Conservation (phyloP, 2,113 vertebrate genomes). For the Podarcis cretensis region DNA sequence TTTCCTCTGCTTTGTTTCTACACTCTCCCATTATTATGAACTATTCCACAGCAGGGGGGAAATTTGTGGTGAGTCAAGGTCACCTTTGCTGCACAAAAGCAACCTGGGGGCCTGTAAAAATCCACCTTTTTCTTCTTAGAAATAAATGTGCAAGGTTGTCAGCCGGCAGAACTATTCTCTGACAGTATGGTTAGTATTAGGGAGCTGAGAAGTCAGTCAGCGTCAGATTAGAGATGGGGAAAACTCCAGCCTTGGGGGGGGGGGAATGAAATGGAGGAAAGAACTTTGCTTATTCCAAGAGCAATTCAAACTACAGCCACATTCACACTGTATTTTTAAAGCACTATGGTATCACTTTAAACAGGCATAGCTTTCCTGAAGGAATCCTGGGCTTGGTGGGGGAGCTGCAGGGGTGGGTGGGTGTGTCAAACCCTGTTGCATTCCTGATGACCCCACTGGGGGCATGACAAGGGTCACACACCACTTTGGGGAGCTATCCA, state of each 20-base stretch:
- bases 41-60: neutral
- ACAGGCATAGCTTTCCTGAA: too few species aligned
- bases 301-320: neutral
- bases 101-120: accelerated
- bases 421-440: too few species aligned
- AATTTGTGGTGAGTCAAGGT: neutral
- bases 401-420: too few species aligned
- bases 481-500: too few species aligned
- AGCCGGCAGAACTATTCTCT: neutral
- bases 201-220: neutral
- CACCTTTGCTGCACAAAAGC: neutral
- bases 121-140: neutral
- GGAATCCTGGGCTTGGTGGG: too few species aligned
- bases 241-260: neutral
- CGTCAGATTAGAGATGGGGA: neutral
- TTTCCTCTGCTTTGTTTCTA: neutral
- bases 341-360: too few species aligned
- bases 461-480: too few species aligned
- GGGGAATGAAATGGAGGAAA: too few species aligned
- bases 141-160: neutral
- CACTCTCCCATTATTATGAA: neutral
- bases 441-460: too few species aligned
- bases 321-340: too few species aligned
- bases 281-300: neutral
- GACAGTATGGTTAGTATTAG: neutral